Conservation (phyloP, 2,888 invertebrate genomes). For the Dione juno region DNA sequence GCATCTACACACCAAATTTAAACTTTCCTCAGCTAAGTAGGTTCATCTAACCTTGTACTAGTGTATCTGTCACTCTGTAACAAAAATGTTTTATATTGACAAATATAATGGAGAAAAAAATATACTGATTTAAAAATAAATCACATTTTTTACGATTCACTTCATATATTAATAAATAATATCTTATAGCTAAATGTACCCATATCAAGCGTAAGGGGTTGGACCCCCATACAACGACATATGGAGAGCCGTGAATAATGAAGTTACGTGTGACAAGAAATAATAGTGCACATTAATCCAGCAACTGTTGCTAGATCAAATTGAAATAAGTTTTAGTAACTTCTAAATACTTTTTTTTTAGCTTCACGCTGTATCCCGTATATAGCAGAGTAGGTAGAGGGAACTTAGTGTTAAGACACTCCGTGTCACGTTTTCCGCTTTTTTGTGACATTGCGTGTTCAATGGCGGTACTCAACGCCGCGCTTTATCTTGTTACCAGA, state of each 20-base stretch:
- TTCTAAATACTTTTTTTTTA: background rate
- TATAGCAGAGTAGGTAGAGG: background rate
- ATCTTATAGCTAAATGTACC: conserved; percentile 17
- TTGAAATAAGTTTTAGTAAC: conserved; percentile 7
- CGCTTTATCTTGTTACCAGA: background rate
- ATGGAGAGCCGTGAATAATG: conserved; percentile 45
- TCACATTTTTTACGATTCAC: too few species aligned
- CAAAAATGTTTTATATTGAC: too few species aligned
- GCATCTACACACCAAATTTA: too few species aligned
- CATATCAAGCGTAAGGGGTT: conserved; percentile 26
- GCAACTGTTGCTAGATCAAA: conserved; percentile 28
- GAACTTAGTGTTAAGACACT: background rate
- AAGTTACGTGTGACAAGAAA: conserved; percentile 44
- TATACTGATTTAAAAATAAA: too few species aligned
- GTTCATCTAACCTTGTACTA: too few species aligned
- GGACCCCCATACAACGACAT: conserved; percentile 35
- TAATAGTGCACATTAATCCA: conserved; percentile 38
- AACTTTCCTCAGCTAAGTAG: too few species aligned
- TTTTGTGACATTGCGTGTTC: background rate
- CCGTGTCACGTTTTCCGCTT: background rate
- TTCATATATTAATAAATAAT: conserved; percentile 10
- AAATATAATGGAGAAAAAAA: too few species aligned
- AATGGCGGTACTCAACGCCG: background rate
- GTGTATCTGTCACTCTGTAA: too few species aligned
- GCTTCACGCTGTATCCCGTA: background rate